Evolutionary conservation across 2,113 vertebrate genomes (phyloP).

Genomic region (Calidris pygmaea): DNA sequence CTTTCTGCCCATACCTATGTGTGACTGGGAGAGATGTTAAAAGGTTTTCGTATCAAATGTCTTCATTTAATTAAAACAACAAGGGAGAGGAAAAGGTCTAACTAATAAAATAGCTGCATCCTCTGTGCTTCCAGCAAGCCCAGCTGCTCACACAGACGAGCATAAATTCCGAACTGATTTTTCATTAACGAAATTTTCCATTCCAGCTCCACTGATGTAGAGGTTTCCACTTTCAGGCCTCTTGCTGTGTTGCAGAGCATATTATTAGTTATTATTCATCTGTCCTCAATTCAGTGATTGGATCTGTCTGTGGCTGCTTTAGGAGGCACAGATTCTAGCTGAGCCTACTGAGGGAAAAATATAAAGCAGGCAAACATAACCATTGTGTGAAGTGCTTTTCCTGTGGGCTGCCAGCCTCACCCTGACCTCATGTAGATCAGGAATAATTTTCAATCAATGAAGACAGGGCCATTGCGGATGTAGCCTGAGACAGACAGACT

Average conservation of each 20-base stretch:
- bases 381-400: not conserved
- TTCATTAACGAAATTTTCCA: not conserved
- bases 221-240: not conserved
- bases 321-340: conserved; percentile 1
- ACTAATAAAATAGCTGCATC: not conserved
- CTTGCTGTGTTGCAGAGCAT: conserved; percentile 20
- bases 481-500: not conserved
- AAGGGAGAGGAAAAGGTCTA: not conserved
- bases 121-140: not conserved
- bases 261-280: conserved; percentile 49
- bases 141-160: not conserved
- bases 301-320: not conserved
- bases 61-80: conserved; percentile 33
- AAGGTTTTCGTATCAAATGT: not conserved
- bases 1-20: rapidly evolving
- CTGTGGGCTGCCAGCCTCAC: not conserved
- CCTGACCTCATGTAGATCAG: not conserved
- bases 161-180: not conserved
- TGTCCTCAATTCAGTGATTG: conserved; percentile 11
- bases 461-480: not conserved
- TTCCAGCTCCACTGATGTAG: conserved; percentile 1
- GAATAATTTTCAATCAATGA: conserved; percentile 15
- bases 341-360: not conserved
- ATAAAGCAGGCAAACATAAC: not conserved
- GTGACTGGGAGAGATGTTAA: not conserved